Percentiles rank a stretch among this genome's conserved stretches.
Evolutionary conservation across 2,113 vertebrate genomes (phyloP).

Genomic region (Dipodomys merriami): DNA sequence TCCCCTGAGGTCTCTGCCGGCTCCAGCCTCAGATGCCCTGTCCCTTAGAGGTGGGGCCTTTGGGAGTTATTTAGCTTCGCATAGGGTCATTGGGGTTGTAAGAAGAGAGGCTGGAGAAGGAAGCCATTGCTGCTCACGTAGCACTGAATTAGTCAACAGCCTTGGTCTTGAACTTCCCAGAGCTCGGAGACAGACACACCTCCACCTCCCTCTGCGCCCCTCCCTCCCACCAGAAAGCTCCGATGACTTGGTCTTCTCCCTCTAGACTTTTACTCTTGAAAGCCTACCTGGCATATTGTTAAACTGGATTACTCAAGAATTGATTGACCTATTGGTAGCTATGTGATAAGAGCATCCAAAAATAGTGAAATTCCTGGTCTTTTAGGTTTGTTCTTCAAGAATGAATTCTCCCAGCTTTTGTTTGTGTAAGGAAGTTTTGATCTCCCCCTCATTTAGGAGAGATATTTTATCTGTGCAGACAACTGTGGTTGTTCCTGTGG

Average conservation of each 20-base stretch:
- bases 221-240: not conserved
- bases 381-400: not conserved
- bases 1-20: no score
- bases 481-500: not conserved
- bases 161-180: not conserved
- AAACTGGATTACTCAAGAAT: not conserved
- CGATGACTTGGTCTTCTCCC: accelerated
- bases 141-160: not conserved
- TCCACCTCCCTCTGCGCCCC: not conserved
- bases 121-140: no score
- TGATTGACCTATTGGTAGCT: not conserved
- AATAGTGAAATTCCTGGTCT: not conserved
- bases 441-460: not conserved
- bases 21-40: no score
- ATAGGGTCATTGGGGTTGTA: no score
- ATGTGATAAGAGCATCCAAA: not conserved
- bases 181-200: not conserved
- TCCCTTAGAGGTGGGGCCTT: not conserved
- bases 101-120: not conserved
- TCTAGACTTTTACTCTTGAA: not conserved
- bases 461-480: not conserved
- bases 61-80: not conserved
- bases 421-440: not conserved
- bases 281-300: not conserved
- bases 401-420: not conserved